Evolutionary conservation across 2,888 invertebrate species (phyloP).

Genomic region (Drosophila robusta): DNA sequence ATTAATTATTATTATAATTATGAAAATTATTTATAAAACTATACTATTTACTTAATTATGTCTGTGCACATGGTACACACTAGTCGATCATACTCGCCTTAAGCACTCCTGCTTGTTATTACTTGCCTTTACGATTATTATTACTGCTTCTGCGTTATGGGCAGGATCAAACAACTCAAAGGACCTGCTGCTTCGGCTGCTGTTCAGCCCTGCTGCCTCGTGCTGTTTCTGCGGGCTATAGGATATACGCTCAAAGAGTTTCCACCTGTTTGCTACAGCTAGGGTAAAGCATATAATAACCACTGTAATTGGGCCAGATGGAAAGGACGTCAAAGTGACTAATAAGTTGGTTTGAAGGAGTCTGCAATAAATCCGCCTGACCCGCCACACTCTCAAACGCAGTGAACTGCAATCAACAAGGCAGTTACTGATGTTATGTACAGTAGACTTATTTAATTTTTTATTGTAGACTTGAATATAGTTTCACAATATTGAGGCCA

Average conservation of each 20-base stretch:
- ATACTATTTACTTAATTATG: too few relatives aligned
- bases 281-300: constrained; percentile 17
- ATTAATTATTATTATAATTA: too few relatives aligned
- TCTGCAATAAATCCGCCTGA: constrained; percentile 20
- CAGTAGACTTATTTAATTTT: constrained; percentile 6
- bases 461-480: background rate
- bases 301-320: constrained; percentile 14
- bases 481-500: background rate
- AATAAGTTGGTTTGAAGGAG: constrained; percentile 12
- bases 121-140: constrained; percentile 51
- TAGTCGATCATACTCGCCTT: too few relatives aligned
- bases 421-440: constrained; percentile 4
- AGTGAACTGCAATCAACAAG: constrained; percentile 6
- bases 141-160: constrained; percentile 12
- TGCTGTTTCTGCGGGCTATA: constrained; percentile 31
- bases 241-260: constrained; percentile 20
- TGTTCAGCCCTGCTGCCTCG: constrained; percentile 34
- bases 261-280: constrained; percentile 43
- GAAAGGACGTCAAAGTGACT: constrained; percentile 13
- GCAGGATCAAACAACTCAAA: constrained; percentile 21
- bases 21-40: too few relatives aligned
- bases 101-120: background rate
- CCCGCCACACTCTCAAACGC: background rate
- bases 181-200: constrained; percentile 9
- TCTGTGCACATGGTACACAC: background rate